Base-by-base conservation (phyloP, 2,113 vertebrate genomes). In the Bubo blakistoni region DNA sequence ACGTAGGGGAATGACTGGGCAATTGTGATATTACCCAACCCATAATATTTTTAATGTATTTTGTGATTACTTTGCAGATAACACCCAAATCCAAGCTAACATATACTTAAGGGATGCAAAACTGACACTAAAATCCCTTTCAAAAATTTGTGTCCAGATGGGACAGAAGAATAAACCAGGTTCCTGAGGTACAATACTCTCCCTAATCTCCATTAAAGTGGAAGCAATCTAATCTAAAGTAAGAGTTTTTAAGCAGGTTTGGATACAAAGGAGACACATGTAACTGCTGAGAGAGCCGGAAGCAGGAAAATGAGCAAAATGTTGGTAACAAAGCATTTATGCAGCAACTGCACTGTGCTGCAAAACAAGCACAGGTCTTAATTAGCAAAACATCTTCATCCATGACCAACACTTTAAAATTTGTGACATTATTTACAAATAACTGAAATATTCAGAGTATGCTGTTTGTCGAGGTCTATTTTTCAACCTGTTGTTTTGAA, bases 91-190 rank as follows among this genome's bases (percentile, higher is more conserved):
- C 38, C 46, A 85, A 86, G 32, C 14, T 61, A 92, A 59, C 5
- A 17, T 14, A 34, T 38, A 69, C 21, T 67, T 57, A 71, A 86
- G 36, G 16, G 72, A 88, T 65, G 26, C 29, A 76, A 84, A 95
- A 88, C 7, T 32, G 30, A 61, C 34, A 46, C 16, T n/a, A 91
- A 92, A 84, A 47, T 26, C 17, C 25, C 52, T 66, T 89, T 91
- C 54, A 93, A 78, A 95, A 94, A 95, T 62, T 80, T 61, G 16
- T 54, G 25, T 65, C 83, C 76, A 92, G 74, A 81, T 92, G 74
- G 91, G 21, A 76, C 61, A 81, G 38, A 13, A 88, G 81, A 90
- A 89, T 76, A 87, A 91, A 70, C 17, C 52, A 58, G 21, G 36
- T 36, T 95, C 38, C 59, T 61, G 80, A 84, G 58, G 73, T 49